Base-by-base conservation (phyloP, 2,888 invertebrate genomes). In the Harpagoxenus sublaevis region DNA sequence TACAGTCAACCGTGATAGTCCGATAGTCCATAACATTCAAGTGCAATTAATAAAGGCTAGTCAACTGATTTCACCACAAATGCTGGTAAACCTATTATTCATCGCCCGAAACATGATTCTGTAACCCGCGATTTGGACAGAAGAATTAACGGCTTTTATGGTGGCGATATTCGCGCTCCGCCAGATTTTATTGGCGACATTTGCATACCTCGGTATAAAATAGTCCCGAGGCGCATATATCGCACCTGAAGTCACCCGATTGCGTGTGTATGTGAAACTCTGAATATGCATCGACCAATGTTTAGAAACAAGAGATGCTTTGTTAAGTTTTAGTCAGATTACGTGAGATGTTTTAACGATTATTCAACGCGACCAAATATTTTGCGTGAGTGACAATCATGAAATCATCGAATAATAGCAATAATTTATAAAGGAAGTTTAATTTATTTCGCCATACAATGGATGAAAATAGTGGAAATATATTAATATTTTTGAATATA, bases 41-140 rank as follows among this genome's bases (percentile, higher is more conserved):
- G 53, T 53, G 73, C 71, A 75, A 82, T 85, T 78, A 83, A 79
- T 62, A 87, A 84, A 88, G 78, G 68, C 62, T 78, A 60, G 77
- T 57, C 63, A 66, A 85, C 84, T 87, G 85, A 86, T 87, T 65
- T 79, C 60, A 28, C 62, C 68, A 83, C 83, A 62, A 87, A 83
- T 74, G 23, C 57, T 84, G 53, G 82, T 87, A 73, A 88, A 83
- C 57, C 83, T 84, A 88, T 87, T 84, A 89, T 71, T 86, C 85
- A 87, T 77, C 70, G 78, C 57, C 42, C 35, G 23, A 68, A 73
- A 81, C 23, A 48, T 60, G 57, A 57, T 71, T 75, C 74, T 31
- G 57, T 53, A 57, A 51, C 39, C 10, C 60, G 35, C 55, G 70
- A 31, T 55, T 74, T 39, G 65, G 12, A 51, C 66, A 60, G 62